A percentile compares a stretch with the other conserved stretches of the same genome.
phyloP scores from a whole-genome alignment of 37 sponge, comb jelly and placozoan species.

The Spongilla lacustris region DNA sequence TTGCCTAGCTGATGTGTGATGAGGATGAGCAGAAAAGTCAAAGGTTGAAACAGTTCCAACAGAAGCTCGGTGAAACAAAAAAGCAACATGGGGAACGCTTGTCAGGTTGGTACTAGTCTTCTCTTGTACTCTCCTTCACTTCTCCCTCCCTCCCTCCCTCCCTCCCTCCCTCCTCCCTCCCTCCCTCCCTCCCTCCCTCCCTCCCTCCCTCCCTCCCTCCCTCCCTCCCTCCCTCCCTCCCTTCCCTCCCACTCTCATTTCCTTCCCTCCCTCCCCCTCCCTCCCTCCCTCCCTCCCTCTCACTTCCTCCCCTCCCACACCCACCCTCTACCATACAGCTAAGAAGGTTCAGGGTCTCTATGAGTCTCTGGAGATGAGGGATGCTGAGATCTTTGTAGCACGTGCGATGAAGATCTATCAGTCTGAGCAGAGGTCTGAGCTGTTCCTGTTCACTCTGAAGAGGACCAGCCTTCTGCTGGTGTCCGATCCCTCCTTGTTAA shows the following conservation, averaged over 20 bases:
- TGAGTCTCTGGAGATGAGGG: conserved; percentile 57
- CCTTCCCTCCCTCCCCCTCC: background rate
- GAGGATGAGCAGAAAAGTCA: conserved; percentile 62
- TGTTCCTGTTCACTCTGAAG: conserved; percentile 70
- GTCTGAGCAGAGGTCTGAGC: conserved; percentile 13
- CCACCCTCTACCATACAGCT: conserved; percentile 13
- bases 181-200: background rate
- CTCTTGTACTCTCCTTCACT: background rate
- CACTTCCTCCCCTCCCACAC: background rate
- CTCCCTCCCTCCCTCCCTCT: background rate
- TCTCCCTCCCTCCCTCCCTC: background rate
- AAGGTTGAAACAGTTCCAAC: conserved; percentile 35
- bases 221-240: background rate
- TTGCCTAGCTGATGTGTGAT: conserved; percentile 70
- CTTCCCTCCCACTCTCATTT: background rate
- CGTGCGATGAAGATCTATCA: conserved; percentile 54
- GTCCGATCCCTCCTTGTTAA: conserved; percentile 80
- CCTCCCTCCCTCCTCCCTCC: background rate
- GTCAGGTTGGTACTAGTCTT: conserved; percentile 41
- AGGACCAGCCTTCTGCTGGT: conserved; percentile 44
- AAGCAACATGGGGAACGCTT: conserved; percentile 42
- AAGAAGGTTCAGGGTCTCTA: conserved; percentile 67
- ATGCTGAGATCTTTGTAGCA: conserved; percentile 71
- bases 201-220: background rate
- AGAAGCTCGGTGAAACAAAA: conserved; percentile 50